Percentiles rank a stretch among this genome's conserved stretches.
Conservation (phyloP, 2,888 invertebrate species). For the Drosophila rubida region DNA sequence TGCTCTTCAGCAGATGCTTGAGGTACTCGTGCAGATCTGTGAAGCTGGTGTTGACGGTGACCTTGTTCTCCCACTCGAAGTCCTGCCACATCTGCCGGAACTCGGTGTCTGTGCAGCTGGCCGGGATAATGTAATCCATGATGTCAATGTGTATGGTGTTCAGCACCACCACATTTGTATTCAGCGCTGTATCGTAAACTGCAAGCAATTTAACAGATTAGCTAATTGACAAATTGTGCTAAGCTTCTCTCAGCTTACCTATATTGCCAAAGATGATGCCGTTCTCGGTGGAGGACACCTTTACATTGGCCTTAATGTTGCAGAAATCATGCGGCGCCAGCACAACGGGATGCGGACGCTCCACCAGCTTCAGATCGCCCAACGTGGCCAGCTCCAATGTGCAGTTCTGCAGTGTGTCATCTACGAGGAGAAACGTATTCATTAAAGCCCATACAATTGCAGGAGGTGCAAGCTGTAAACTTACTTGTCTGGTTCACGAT, state of each 20-base stretch:
- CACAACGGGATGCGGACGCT: slow-evolving; percentile 97
- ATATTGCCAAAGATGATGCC: slow-evolving; percentile 99
- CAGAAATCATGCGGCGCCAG: slow-evolving; percentile 98
- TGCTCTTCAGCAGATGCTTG: slow-evolving; percentile 95
- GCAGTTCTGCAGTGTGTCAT: slow-evolving; percentile 98
- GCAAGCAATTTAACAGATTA: slow-evolving; percentile 26
- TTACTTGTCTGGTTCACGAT: slow-evolving; percentile 98
- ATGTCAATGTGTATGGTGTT: slow-evolving; percentile 99
- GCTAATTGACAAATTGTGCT: no score
- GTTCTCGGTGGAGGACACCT: slow-evolving; percentile 99
- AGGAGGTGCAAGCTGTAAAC: slow-evolving; percentile 48
- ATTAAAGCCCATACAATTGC: background rate
- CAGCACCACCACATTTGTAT: slow-evolving; percentile 96
- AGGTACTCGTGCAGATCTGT: slow-evolving; percentile 97
- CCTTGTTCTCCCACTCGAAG: slow-evolving; percentile 99
- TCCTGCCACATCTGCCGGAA: slow-evolving; percentile 99
- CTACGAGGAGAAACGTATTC: slow-evolving; percentile 74
- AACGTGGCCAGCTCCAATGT: slow-evolving; percentile 98
- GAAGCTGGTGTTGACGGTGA: slow-evolving; percentile 95
- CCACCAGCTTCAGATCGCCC: slow-evolving; percentile 98
- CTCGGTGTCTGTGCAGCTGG: slow-evolving; percentile 96
- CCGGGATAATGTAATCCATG: slow-evolving; percentile 99
- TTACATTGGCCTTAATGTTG: slow-evolving; percentile 99
- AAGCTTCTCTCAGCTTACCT: no score
- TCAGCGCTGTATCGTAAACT: slow-evolving; percentile 96